phyloP scores from a whole-genome alignment of 2,113 vertebrate species.

The Megaptera novaeangliae region DNA sequence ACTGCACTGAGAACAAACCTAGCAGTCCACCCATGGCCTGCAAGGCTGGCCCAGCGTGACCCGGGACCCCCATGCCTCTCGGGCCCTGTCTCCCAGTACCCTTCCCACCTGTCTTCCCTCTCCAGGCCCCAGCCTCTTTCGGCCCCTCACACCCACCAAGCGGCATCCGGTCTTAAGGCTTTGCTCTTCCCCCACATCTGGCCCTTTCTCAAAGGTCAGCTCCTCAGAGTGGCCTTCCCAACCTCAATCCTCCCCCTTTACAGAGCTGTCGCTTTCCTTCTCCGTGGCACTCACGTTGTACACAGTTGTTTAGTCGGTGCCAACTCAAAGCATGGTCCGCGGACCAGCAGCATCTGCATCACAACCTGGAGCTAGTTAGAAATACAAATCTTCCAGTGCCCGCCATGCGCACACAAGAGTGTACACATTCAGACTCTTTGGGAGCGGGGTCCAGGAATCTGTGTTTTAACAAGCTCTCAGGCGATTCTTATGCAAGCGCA shows the following conservation, averaged over 20 bases:
- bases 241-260: not conserved
- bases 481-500: not conserved
- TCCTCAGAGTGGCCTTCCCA: not conserved
- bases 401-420: too few species aligned
- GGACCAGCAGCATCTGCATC: too few species aligned
- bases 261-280: not conserved
- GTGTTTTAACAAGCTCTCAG: not conserved
- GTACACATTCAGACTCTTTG: not conserved
- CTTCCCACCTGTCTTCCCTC: not conserved
- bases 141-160: not conserved
- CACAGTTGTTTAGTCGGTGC: fast-evolving
- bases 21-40: not conserved
- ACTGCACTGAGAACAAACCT: not conserved
- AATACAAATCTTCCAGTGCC: not conserved
- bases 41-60: too few species aligned
- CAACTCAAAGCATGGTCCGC: not conserved
- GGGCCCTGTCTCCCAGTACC: not conserved
- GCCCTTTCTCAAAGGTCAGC: not conserved
- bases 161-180: not conserved
- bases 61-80: not conserved
- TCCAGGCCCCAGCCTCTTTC: too few species aligned
- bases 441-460: not conserved
- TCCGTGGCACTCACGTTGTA: fast-evolving
- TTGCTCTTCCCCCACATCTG: not conserved
- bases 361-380: not conserved